Evolutionary conservation across 1,140 invertebrate species (phyloP).

Genomic region (Drosophila eugracilis): DNA sequence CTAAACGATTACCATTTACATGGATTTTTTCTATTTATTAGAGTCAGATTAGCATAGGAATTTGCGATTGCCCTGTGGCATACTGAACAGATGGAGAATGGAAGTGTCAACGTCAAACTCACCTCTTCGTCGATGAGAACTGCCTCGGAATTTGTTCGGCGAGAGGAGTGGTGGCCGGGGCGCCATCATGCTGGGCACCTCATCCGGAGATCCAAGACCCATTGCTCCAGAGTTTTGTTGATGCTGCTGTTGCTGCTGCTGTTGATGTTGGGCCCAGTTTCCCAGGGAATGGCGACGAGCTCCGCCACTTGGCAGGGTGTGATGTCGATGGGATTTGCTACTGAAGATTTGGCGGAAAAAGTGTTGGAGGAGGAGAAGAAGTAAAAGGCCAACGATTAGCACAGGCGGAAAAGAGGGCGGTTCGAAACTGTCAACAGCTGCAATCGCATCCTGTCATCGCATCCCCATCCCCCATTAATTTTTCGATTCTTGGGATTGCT

Average conservation of each 20-base stretch:
- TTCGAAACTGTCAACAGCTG: constrained; percentile 82
- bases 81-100: not conserved
- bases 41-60: constrained; percentile 16
- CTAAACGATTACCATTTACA: not conserved
- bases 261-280: constrained; percentile 74
- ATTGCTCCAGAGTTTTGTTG: constrained; percentile 46
- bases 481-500: constrained; percentile 40
- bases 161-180: constrained; percentile 76
- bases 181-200: constrained; percentile 83
- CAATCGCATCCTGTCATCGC: constrained; percentile 65
- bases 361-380: not conserved
- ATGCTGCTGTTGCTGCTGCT: constrained; percentile 51
- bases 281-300: constrained; percentile 80
- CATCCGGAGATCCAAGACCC: constrained; percentile 72
- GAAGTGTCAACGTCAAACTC: constrained; percentile 49
- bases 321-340: constrained; percentile 77
- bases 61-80: constrained; percentile 10
- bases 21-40: not conserved
- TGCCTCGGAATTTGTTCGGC: constrained; percentile 78
- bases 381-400: constrained; percentile 66
- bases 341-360: constrained; percentile 5
- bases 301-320: constrained; percentile 76
- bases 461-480: constrained; percentile 1
- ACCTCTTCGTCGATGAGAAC: constrained; percentile 73
- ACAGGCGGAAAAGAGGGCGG: constrained; percentile 33